phyloP scores from a whole-genome alignment of 2,113 vertebrate species.

The Ascaphus truei region DNA sequence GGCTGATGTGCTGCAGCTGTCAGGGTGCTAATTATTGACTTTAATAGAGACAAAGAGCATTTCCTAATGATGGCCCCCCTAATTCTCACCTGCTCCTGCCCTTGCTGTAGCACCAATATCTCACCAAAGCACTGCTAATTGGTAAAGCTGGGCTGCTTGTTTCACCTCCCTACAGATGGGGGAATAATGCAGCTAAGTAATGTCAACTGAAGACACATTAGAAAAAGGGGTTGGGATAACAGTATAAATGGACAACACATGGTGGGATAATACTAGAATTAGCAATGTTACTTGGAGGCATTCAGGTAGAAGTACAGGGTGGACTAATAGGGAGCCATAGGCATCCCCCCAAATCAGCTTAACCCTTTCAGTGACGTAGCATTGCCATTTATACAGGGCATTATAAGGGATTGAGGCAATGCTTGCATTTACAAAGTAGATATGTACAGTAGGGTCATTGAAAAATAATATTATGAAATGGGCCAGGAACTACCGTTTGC shows the following conservation, averaged over 20 bases:
- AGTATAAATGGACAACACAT: background rate
- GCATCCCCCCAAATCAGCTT: no score
- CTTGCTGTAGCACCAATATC: conserved; percentile 38
- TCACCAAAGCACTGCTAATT: conserved; percentile 43
- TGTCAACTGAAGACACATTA: background rate
- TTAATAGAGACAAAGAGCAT: conserved; percentile 53
- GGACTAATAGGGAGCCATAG: no score
- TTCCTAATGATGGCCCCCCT: conserved; percentile 53
- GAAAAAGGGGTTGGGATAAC: background rate
- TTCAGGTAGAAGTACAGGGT: no score
- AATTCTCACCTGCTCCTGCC: conserved; percentile 56
- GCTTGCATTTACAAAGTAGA: no score
- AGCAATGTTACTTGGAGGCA: background rate
- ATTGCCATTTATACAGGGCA: no score
- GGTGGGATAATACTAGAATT: background rate
- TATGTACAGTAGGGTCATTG: no score
- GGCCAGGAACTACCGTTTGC: no score
- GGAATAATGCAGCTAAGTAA: background rate
- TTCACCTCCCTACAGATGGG: conserved; percentile 18
- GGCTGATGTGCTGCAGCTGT: conserved; percentile 53
- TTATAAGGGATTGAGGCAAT: no score
- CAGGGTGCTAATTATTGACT: conserved; percentile 55
- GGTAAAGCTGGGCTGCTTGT: conserved; percentile 42
- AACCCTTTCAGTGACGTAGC: no score
- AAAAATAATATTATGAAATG: no score